Base-by-base conservation (phyloP, 2,797 vertebrate genomes). In the Sebastes glaucus region DNA sequence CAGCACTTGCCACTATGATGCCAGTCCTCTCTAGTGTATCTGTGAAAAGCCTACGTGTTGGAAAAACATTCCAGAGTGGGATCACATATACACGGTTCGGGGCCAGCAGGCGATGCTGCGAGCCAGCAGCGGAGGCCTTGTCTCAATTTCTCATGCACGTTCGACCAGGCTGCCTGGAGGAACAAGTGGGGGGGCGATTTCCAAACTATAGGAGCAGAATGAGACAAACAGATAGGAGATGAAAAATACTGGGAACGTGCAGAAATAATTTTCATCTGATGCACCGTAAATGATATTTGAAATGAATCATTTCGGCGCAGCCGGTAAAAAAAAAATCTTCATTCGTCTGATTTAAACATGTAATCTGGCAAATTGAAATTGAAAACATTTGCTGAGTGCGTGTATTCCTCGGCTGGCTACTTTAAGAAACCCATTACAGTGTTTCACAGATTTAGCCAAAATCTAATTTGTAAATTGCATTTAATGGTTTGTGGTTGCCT, bases 1-100 rank as follows among this genome's bases (percentile, higher is more conserved):
- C 92, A 94, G 93, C 95, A 94, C 94, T 95, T 96, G 91, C 88
- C 94, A 96, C 92, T 73, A 33, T 83, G 83, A 88, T 94, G 95
- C 91, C 92, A 96, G 93, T 86, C 92, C 93, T 92, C 92, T 95
- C 88, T 88, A 87, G 90, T 83, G 81, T 92, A 87, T 84, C 91
- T 86, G 95, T 82, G 93, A 95, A 95, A 95, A 93, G 90, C 92
- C 90, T 87, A 92, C 88, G 89, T 93, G 91, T 92, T 92, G 87
- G 92, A 93, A 92, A 93, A 95, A 93, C 89, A 95, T 93, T 94
- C 90, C 92, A 89, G 91, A 93, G 88, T 78, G 85, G 88, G 90
- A 91, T 93, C 92, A 91, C 93, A 90, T 93, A 87, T 88, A 91
- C 90, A 92, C 89, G 84, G 88, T 82, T 55, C 78, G 89, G 86